phyloP scores from a whole-genome alignment of 2,113 vertebrate species.

The Phaethon lepturus region DNA sequence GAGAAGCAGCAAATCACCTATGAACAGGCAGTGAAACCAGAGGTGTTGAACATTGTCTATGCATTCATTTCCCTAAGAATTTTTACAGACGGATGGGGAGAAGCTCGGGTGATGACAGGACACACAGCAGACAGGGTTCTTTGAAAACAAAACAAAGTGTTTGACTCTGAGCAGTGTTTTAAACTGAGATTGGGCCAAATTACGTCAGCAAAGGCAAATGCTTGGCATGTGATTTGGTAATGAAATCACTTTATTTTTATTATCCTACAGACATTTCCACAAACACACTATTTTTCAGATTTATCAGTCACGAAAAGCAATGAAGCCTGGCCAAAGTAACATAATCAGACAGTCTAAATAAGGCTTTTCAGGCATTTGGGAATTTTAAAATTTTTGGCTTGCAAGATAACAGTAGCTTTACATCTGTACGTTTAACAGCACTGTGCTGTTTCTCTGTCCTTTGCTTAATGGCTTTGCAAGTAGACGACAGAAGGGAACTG shows the following conservation, averaged over 20 bases:
- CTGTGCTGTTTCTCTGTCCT: background rate
- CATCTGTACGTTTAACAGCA: background rate
- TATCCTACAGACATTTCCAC: constrained; percentile 37
- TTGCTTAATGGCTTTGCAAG: background rate
- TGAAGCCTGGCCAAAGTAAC: background rate
- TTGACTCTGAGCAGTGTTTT: constrained; percentile 11
- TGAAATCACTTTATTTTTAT: constrained; percentile 60
- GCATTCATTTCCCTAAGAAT: background rate
- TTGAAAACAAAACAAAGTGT: constrained; percentile 11
- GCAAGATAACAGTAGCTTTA: constrained; percentile 10
- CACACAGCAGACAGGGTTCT: constrained; percentile 4
- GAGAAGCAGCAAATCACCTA: background rate
- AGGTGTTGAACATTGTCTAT: background rate
- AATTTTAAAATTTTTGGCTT: constrained; percentile 9
- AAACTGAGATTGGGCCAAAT: constrained; percentile 14
- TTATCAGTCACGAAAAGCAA: constrained; percentile 24
- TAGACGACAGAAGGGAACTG: background rate
- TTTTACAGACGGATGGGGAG: background rate
- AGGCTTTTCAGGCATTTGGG: background rate
- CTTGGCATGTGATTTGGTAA: constrained; percentile 54
- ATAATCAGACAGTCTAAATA: constrained; percentile 21
- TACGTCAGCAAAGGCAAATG: constrained; percentile 38
- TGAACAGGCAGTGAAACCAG: background rate
- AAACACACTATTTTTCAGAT: background rate
- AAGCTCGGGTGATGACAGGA: background rate